A percentile compares a stretch with the other conserved stretches of the same genome.
These are phyloP conservation scores for Pteronotus mesoamericanus DNA, from an alignment of 2,797 vertebrate genomes.

Conservation along the genomic window DNA sequence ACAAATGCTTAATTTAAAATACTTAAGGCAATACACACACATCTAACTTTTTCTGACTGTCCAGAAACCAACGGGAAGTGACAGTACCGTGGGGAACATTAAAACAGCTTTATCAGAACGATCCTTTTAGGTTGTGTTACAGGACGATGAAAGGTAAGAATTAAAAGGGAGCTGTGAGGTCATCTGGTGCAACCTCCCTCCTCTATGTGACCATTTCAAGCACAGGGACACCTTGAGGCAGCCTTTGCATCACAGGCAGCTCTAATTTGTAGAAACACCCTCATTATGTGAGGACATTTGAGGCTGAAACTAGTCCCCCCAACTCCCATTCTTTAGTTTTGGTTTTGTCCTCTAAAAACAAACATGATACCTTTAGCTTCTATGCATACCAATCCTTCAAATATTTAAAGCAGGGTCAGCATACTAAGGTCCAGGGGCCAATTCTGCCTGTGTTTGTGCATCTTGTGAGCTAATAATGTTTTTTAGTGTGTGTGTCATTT, in stretches of 20 bases:
- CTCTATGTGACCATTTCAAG: not conserved
- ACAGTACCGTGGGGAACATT: conserved; percentile 27
- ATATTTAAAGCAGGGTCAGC: not conserved
- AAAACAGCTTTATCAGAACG: not conserved
- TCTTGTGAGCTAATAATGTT: not conserved
- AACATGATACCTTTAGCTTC: not conserved
- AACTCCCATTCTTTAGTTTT: not conserved
- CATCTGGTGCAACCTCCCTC: too few relatives aligned
- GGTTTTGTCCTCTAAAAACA: not conserved
- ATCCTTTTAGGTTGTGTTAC: not conserved
- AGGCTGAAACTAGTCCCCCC: not conserved
- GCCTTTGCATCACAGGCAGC: not conserved
- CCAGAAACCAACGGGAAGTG: conserved; percentile 29
- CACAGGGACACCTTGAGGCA: not conserved
- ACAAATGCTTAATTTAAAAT: conserved; percentile 78
- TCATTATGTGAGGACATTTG: not conserved
- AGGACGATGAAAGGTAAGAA: not conserved
- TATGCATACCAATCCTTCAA: not conserved
- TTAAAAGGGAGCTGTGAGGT: not conserved
- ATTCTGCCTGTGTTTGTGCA: not conserved
- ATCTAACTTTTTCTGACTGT: conserved; percentile 40
- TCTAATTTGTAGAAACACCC: not conserved
- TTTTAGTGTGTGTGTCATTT: conserved; percentile 10
- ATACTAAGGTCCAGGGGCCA: not conserved
- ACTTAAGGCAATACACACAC: conserved; percentile 61